Evolutionary conservation across 2,888 invertebrate genomes (phyloP).

Genomic region (Pemphredon lugubris): DNA sequence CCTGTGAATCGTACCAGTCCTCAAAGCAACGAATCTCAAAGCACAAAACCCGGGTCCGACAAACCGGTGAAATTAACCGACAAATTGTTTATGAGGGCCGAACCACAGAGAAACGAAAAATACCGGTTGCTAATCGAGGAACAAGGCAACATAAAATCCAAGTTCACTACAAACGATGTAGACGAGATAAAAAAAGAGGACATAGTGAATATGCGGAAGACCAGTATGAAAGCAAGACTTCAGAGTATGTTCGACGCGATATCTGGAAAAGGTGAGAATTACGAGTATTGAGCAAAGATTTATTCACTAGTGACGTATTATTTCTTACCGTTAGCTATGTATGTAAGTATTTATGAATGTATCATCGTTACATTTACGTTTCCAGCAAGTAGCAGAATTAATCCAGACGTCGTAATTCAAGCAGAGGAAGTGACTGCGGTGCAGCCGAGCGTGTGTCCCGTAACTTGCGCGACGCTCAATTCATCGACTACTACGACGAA

Average conservation of each 20-base stretch:
- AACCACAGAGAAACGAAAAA: conserved; percentile 75
- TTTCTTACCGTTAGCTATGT: too few relatives aligned
- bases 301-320: background rate
- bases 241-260: conserved; percentile 80
- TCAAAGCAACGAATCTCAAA: background rate
- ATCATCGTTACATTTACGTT: conserved; percentile 4
- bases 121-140: conserved; percentile 74
- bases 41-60: background rate
- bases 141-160: conserved; percentile 69
- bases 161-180: conserved; percentile 71
- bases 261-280: conserved; percentile 77
- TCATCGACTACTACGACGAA: conserved; percentile 75
- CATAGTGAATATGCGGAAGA: conserved; percentile 77
- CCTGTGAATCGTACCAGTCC: background rate
- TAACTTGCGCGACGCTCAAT: conserved; percentile 63
- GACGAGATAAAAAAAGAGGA: conserved; percentile 79
- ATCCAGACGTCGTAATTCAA: conserved; percentile 78
- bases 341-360: background rate
- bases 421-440: conserved; percentile 71
- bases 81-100: conserved; percentile 78
- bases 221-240: conserved; percentile 76
- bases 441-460: conserved; percentile 32
- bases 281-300: background rate
- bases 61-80: conserved; percentile 62
- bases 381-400: conserved; percentile 72